Base-by-base conservation (phyloP, 2,797 vertebrate genomes). In the Paramormyrops hopkinsi region DNA sequence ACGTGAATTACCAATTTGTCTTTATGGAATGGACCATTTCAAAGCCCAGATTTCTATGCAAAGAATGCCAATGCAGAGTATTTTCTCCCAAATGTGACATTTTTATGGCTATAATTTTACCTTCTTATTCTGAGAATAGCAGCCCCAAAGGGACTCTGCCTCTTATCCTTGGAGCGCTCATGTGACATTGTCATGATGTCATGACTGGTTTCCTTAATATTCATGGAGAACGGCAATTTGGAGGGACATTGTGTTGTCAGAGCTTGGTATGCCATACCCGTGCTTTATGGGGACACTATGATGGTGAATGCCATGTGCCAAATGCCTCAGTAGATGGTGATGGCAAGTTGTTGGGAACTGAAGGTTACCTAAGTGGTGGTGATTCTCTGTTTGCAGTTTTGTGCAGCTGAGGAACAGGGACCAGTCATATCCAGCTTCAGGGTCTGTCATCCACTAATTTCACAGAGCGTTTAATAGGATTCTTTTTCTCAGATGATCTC, bases 21-120 rank as follows among this genome's bases (percentile, higher is more conserved):
- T 97, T 96, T 97, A 97, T 95, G 96, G 96, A 96, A 92, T 88
- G 82, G 92, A 91, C 92, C 96, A 96, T 98, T 98, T 96, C 96
- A 97, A 97, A 96, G 94, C 94, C 94, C 95, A 94, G 96, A 96
- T 97, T 97, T 97, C 98, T 97, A 98, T 97, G 97, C 97, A 98
- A 97, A 98, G 97, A 95, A 96, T 93, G 95, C 95, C 95, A 96
- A 97, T 97, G 96, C 97, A 94, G 95, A 94, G 95, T 95, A 96
- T 95, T 97, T 97, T 95, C 95, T 94, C 95, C 94, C 96, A 96
- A 97, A 97, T 97, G 97, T 96, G 94, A 96, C 96, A 96, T 96
- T 97, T 97, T 97, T 97, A 97, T 97, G 96, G 95, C 97, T 97
- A 96, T 96, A 97, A 97, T 97, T 97, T 97, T 95, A 89, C 95